Percentiles rank a stretch among this genome's conserved stretches.
These are phyloP conservation scores for Leptopilina boulardi DNA, from an alignment of 1,140 invertebrate species.

Conservation along the genomic window DNA sequence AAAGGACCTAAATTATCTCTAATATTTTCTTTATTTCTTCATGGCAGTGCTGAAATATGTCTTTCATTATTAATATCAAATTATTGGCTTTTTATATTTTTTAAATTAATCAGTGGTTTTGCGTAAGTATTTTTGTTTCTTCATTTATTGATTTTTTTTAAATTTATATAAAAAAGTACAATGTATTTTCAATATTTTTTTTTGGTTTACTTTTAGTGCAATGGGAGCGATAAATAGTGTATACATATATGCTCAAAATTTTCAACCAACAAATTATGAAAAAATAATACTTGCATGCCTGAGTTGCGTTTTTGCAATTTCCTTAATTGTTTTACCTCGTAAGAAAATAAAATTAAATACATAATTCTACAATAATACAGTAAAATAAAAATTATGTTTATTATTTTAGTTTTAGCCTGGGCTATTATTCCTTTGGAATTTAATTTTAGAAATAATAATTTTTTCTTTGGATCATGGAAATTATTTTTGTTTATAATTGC, in stretches of 20 bases:
- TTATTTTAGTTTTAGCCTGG: constrained; percentile 69
- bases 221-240: constrained; percentile 65
- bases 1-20: constrained; percentile 76
- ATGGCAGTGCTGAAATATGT: constrained; percentile 73
- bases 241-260: constrained; percentile 70
- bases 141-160: neutral
- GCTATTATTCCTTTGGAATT: constrained; percentile 65
- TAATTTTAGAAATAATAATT: constrained; percentile 43
- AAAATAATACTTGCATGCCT: constrained; percentile 67
- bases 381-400: constrained; percentile 1
- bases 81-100: constrained; percentile 76
- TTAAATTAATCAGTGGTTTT: constrained; percentile 78
- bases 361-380: neutral
- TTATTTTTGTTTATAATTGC: constrained; percentile 67
- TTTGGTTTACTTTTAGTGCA: constrained; percentile 68
- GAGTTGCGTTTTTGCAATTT: constrained; percentile 67
- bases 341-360: constrained; percentile 2
- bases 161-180: no score
- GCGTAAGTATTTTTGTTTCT: constrained; percentile 73
- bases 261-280: constrained; percentile 66
- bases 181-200: no score
- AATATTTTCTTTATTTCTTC: constrained; percentile 74
- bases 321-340: constrained; percentile 65
- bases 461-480: constrained; percentile 71
- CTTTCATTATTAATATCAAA: constrained; percentile 75